Evolutionary conservation across 2,113 vertebrate genomes (phyloP).

Genomic region (Columba livia): DNA sequence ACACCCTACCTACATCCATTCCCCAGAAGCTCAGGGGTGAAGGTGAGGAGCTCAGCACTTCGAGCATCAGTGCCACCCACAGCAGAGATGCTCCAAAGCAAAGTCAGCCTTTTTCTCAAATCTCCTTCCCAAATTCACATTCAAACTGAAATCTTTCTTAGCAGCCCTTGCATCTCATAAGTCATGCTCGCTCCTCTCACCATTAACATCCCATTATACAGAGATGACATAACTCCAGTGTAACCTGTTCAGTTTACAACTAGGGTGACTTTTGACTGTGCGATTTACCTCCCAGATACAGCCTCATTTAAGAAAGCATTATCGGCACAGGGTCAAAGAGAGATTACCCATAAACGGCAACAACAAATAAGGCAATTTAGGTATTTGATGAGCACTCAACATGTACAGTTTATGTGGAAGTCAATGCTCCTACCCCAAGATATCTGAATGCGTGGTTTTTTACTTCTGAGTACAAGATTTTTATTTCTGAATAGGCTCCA

Average conservation of each 20-base stretch:
- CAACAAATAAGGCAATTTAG: neutral
- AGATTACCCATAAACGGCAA: neutral
- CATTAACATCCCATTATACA: neutral
- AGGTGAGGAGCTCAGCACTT: neutral
- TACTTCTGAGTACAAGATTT: neutral
- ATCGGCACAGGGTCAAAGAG: neutral
- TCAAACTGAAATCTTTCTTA: neutral
- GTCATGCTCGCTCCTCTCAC: neutral
- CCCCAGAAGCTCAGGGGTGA: neutral
- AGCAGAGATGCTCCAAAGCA: neutral
- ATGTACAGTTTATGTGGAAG: neutral
- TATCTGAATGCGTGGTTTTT: neutral
- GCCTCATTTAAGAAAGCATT: neutral
- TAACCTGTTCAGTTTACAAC: constrained; percentile 1
- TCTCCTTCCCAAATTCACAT: neutral
- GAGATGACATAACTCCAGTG: neutral
- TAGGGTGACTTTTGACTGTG: neutral
- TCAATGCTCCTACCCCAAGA: neutral
- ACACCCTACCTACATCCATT: neutral
- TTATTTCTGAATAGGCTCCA: neutral
- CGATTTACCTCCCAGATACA: neutral
- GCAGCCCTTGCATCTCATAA: neutral
- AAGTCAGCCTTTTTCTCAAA: neutral
- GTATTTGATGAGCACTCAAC: neutral
- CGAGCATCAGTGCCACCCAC: neutral